Base-by-base conservation (phyloP, 2,888 invertebrate genomes). In the Tricholauxania praeusta region DNA sequence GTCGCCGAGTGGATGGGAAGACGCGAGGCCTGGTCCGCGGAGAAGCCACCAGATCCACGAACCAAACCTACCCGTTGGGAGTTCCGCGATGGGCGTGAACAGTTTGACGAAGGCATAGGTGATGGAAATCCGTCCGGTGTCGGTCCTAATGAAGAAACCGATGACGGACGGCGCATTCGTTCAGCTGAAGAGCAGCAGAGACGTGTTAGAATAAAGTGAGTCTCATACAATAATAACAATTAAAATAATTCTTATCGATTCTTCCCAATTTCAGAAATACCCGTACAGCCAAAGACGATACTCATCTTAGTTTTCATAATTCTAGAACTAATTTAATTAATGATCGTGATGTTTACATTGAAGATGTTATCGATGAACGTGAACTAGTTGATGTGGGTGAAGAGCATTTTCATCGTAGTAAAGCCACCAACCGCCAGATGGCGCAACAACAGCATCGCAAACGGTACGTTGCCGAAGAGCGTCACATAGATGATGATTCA, bases 11-110 rank as follows among this genome's bases (percentile, higher is more conserved):
- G 93, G 93, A 89, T 89, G 84, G 91, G 92, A 82, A 89, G 92
- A 84, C 91, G 93, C 83, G 95, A 95, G 89, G 95, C 95, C 48
- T 96, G 95, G 95, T 94, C 94, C 82, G 94, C 94, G 55, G 94
- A 94, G 86, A 91, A 90, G 82, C 85, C 87, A 80, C 79, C 84
- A 83, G 91, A 91, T 88, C 89, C 90, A 84, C 89, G 91, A 87
- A 91, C 91, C 80, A 91, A 91, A 84, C 91, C 92, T 79, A 91
- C 91, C 71, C 91, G 92, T 81, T 93, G 93, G 93, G 92, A 92
- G 82, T 93, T 93, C 85, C 83, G 82, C 80, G 93, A 93, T 86
- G 91, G 92, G 78, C 89, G 92, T 81, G 81, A 82, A 79, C 82
- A 86, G 82, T 80, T 83, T 84, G 82, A 83, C 83, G 84, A 87